A percentile compares a stretch with the other conserved stretches of the same genome.
Evolutionary conservation across 1,140 invertebrate species (phyloP).

Genomic region (Homarus americanus): DNA sequence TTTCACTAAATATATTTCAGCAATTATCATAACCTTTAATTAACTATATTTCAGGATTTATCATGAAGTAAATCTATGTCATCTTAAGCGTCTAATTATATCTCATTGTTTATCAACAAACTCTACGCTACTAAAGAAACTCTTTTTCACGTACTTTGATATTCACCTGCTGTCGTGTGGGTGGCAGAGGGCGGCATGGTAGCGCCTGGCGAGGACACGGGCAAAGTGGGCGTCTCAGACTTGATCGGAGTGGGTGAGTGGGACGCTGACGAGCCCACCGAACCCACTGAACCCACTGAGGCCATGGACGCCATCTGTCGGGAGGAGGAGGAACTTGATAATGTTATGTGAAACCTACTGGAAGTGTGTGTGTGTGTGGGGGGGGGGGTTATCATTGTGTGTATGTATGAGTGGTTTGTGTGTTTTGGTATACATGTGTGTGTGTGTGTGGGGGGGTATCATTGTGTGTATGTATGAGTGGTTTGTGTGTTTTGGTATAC

Average conservation of each 20-base stretch:
- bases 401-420: too few relatives aligned
- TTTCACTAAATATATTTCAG: too few relatives aligned
- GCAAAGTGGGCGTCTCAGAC: slow-evolving; percentile 86
- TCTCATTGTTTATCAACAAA: too few relatives aligned
- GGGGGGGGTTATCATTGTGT: too few relatives aligned
- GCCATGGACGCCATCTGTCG: slow-evolving; percentile 82
- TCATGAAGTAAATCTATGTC: neutral
- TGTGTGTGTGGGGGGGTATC: too few relatives aligned
- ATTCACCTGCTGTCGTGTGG: slow-evolving; percentile 78
- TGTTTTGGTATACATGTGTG: too few relatives aligned
- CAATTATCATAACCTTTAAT: too few relatives aligned
- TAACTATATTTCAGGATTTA: neutral
- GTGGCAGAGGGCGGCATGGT: slow-evolving; percentile 76
- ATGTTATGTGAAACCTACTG: slow-evolving; percentile 79
- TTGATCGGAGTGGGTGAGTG: slow-evolving; percentile 87
- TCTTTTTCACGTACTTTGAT: slow-evolving; percentile 73
- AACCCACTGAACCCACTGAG: slow-evolving; percentile 75
- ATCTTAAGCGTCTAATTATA: too few relatives aligned
- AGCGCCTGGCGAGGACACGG: slow-evolving; percentile 82
- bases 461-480: too few relatives aligned
- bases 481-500: too few relatives aligned
- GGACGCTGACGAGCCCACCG: slow-evolving; percentile 83
- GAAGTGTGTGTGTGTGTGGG: neutral
- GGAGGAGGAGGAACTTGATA: slow-evolving; percentile 81
- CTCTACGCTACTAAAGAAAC: too few relatives aligned